Percentiles rank a stretch among this genome's conserved stretches.
Evolutionary conservation across 2,113 vertebrate species (phyloP).

Genomic region (Phrynosoma blainvillii): DNA sequence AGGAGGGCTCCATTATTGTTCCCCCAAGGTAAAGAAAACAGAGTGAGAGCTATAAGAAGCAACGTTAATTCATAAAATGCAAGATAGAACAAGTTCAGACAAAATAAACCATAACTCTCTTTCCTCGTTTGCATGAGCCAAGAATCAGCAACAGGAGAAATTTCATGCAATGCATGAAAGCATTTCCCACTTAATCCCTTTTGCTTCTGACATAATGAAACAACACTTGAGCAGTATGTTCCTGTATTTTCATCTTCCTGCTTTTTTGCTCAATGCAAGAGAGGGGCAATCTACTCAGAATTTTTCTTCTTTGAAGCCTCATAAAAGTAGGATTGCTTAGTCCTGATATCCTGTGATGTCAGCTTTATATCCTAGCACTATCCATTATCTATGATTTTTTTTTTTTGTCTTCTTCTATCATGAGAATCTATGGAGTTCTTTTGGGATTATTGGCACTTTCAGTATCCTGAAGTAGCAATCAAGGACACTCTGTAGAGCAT

Average conservation of each 20-base stretch:
- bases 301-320: neutral
- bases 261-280: neutral
- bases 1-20: slow-evolving; percentile 64
- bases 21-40: slow-evolving; percentile 57
- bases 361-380: neutral
- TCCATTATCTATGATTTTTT: neutral
- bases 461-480: neutral
- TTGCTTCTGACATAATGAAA: slow-evolving; percentile 52
- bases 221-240: slow-evolving; percentile 31
- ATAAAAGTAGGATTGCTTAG: neutral
- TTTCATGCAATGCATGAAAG: slow-evolving; percentile 38
- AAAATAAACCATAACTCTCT: slow-evolving; percentile 29
- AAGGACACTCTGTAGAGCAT: neutral
- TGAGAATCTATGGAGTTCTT: too few relatives aligned
- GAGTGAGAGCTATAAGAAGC: slow-evolving; percentile 53
- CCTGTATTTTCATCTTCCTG: slow-evolving; percentile 16
- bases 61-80: slow-evolving; percentile 56
- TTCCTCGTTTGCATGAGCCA: slow-evolving; percentile 36
- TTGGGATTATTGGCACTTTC: neutral
- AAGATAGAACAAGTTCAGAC: slow-evolving; percentile 51
- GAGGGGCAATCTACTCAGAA: neutral
- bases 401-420: neutral
- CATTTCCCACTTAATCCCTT: slow-evolving; percentile 36
- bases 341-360: neutral
- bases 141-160: slow-evolving; percentile 42